Evolutionary conservation across 2,113 vertebrate genomes (phyloP), one percentile per base, ranked within the genome.

Genomic region (Candoia aspera): DNA sequence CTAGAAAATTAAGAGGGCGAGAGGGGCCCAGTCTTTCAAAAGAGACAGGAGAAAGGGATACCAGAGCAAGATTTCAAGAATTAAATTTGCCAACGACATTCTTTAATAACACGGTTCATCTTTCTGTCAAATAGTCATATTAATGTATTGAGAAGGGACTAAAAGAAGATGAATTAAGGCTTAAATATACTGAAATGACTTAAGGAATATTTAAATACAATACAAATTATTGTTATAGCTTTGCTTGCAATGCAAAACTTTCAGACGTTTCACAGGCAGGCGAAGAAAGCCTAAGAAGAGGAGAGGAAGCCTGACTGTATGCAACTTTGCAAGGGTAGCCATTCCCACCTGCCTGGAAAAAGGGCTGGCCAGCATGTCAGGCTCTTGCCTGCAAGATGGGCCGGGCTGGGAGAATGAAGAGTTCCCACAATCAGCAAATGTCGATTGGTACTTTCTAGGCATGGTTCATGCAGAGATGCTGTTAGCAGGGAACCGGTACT

Each of bases 31-130:
- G 1, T 8, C 89, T 60, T 59, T 85, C 55, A 79, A 29, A 79
- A 54, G 89, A 91, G 88, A 79, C 89, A 79, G 89, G 84, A 4
- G 53, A 68, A 49, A 58, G 53, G 87, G 53, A 73, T 53, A 33
- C 83, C 46, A 59, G 88, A 93, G 92, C 92, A 90, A 96, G 94
- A 88, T 96, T 97, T 95, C 96, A 95, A 95, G 96, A 95, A 95
- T 96, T 95, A 96, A 96, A 97, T 95, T 96, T 97, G 95, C 96
- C 97, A 96, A 96, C 84, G 94, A 96, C 94, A 83, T 95, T 96
- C 96, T 96, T 97, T 97, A 97, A 97, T 97, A 97, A 97, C 46
- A 95, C 95, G 95, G 96, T 98, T 98, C 97, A 97, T 98, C 97
- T 98, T 97, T 97, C 97, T 97, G 97, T 97, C 98, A 97, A 95